Evolutionary conservation across 2,797 vertebrate species (phyloP).

Genomic region (Gadopsis bispinosus): DNA sequence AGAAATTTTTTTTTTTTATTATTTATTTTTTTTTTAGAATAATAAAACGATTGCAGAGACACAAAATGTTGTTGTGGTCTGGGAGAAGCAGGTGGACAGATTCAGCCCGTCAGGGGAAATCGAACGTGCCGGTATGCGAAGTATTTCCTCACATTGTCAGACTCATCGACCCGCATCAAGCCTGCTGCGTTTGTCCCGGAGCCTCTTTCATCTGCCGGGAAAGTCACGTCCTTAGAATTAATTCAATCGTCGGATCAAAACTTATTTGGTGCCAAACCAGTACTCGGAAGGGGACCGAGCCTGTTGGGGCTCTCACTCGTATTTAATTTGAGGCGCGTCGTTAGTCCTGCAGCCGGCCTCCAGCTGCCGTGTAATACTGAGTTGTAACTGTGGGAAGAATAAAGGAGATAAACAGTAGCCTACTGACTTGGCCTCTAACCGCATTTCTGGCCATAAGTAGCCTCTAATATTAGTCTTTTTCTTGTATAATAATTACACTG

Average conservation of each 20-base stretch:
- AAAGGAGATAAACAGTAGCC: not conserved
- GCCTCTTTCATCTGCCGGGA: constrained; percentile 1
- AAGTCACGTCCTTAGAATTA: not conserved
- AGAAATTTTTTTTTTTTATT: too few relatives aligned
- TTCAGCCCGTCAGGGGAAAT: not conserved
- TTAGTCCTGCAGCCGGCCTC: not conserved
- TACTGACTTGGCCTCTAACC: not conserved
- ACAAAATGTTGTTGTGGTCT: not conserved
- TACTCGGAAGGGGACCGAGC: not conserved
- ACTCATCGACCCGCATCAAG: not conserved
- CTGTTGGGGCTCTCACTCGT: not conserved
- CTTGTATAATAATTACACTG: not conserved
- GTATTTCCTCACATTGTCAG: constrained; percentile 19
- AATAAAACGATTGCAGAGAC: not conserved
- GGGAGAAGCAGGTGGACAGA: not conserved
- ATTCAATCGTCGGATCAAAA: not conserved
- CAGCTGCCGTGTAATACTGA: not conserved
- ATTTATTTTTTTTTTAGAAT: not conserved
- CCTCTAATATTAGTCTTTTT: not conserved
- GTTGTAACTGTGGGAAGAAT: not conserved
- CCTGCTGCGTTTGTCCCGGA: not conserved
- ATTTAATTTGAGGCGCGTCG: not conserved
- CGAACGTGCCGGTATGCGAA: constrained; percentile 6
- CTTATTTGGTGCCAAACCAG: too few relatives aligned
- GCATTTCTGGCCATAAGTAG: not conserved